Percentiles rank a stretch among this genome's conserved stretches.
Conservation (phyloP, 2,888 invertebrate species). For the Gymnosoma rotundatum region DNA sequence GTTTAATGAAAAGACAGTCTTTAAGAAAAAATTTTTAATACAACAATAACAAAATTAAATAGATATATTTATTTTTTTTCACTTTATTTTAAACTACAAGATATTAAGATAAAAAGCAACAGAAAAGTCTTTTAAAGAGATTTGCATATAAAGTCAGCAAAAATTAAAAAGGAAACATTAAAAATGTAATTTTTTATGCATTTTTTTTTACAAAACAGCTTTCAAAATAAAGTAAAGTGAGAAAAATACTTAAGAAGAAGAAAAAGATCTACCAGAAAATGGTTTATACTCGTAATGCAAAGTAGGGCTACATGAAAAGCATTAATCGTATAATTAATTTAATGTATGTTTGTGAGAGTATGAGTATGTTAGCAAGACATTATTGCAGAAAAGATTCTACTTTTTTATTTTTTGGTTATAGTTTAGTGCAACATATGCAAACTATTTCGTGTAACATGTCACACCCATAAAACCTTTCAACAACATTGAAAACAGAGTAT, state of each 20-base stretch:
- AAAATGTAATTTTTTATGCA: constrained; percentile 51
- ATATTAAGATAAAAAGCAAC: constrained; percentile 65
- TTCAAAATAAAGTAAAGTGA: constrained; percentile 20
- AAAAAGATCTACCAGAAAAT: constrained; percentile 38
- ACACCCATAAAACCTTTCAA: constrained; percentile 71
- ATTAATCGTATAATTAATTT: constrained; percentile 83
- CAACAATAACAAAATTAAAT: constrained; percentile 50
- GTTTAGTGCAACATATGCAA: constrained; percentile 75
- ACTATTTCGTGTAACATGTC: constrained; percentile 81
- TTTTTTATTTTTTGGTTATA: constrained; percentile 13
- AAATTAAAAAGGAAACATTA: constrained; percentile 64
- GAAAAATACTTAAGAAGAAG: too few species aligned
- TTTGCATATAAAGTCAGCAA: constrained; percentile 57
- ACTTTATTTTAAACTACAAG: constrained; percentile 54
- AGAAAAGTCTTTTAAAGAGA: constrained; percentile 50
- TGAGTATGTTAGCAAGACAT: constrained; percentile 44
- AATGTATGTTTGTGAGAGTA: constrained; percentile 80
- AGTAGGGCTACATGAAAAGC: constrained; percentile 74
- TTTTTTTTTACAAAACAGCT: constrained; percentile 4
- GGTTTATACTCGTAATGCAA: constrained; percentile 13
- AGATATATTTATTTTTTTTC: constrained; percentile 35
- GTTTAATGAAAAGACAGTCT: constrained; percentile 66
- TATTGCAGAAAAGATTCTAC: constrained; percentile 39
- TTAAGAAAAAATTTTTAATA: constrained; percentile 27
- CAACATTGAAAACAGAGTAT: constrained; percentile 50